Evolutionary conservation across 2,888 invertebrate genomes (phyloP).

Genomic region (Zelleria hepariella): DNA sequence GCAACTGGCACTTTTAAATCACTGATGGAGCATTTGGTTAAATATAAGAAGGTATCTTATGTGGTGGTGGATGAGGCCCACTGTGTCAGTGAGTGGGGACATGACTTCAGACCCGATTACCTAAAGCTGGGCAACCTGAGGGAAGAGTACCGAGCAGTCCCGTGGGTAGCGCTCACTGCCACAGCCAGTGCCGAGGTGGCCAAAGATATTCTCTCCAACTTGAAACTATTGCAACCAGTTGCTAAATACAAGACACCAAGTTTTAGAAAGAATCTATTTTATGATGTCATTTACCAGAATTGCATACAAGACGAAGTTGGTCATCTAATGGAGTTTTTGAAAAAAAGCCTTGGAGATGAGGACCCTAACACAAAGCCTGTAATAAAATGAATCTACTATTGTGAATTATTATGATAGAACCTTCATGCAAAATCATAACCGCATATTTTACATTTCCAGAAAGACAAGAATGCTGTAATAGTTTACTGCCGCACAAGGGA

Average conservation of each 20-base stretch:
- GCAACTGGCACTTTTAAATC: constrained; percentile 82
- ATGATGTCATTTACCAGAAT: constrained; percentile 94
- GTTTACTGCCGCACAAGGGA: constrained; percentile 96
- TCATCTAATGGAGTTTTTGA: constrained; percentile 83
- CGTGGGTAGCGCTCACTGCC: constrained; percentile 95
- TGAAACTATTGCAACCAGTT: constrained; percentile 78
- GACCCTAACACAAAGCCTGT: constrained; percentile 56
- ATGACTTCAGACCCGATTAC: constrained; percentile 97
- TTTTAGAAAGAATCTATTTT: constrained; percentile 93
- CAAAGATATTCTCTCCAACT: constrained; percentile 83
- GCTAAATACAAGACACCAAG: constrained; percentile 87
- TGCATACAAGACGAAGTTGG: constrained; percentile 83
- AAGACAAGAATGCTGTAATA: constrained; percentile 82
- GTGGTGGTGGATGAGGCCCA: constrained; percentile 98
- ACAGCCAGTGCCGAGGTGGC: constrained; percentile 88
- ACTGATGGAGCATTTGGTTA: constrained; percentile 77
- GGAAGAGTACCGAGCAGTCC: constrained; percentile 75
- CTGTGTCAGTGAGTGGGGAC: constrained; percentile 99
- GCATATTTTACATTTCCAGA: constrained; percentile 34
- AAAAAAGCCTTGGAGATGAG: constrained; percentile 75
- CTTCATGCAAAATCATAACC: neutral
- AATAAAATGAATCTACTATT: constrained; percentile 14
- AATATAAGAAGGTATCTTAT: constrained; percentile 85
- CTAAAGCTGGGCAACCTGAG: constrained; percentile 81
- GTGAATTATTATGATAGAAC: constrained; percentile 1